These are phyloP conservation scores for Grus americana DNA, from an alignment of 2,113 vertebrate species.

Conservation along the genomic window DNA sequence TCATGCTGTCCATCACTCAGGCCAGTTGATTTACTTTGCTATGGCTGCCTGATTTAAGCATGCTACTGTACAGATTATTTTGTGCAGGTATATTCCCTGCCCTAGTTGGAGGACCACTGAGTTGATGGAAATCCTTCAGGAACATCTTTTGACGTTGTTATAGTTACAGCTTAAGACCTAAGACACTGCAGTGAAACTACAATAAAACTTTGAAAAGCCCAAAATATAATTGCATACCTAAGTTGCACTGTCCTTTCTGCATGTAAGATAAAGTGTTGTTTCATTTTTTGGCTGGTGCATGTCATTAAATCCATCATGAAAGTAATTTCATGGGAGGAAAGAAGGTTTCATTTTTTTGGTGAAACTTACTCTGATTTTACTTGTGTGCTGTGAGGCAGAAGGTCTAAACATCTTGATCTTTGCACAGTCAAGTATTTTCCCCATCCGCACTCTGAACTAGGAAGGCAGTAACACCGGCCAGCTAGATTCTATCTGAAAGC, in stretches of 20 bases:
- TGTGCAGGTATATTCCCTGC: background rate
- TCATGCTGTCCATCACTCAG: background rate
- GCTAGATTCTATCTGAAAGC: background rate
- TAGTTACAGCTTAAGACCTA: background rate
- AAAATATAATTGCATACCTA: background rate
- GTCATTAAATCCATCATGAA: background rate
- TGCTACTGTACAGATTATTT: background rate
- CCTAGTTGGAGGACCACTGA: background rate
- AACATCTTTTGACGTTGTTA: background rate
- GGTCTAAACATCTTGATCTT: background rate
- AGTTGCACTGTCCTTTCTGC: background rate
- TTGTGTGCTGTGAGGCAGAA: background rate
- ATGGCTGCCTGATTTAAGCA: background rate
- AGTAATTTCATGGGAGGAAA: background rate
- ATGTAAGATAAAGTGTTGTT: background rate
- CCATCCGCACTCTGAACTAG: background rate
- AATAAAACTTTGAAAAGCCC: background rate
- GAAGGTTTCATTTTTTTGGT: background rate
- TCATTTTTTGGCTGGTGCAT: background rate
- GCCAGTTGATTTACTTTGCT: background rate
- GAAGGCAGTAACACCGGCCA: background rate
- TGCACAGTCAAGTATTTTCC: background rate
- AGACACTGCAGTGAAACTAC: background rate
- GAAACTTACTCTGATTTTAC: background rate
- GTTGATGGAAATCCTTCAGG: background rate